Evolutionary conservation across 2,888 invertebrate genomes (phyloP), one percentile per base, ranked within the genome.

Genomic region (Hololepta plana): DNA sequence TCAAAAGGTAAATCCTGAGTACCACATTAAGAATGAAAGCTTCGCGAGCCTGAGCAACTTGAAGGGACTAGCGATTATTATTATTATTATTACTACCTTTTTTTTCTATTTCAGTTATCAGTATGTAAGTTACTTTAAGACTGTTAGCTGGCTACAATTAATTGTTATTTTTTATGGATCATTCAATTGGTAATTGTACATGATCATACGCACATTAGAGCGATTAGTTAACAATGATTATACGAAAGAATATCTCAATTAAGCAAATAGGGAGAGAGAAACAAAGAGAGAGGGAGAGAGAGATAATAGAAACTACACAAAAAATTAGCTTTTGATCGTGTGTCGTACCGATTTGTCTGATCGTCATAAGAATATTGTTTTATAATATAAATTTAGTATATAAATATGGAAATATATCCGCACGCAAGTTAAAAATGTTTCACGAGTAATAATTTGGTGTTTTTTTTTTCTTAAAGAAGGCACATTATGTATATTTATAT

Each of bases 91-190:
- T n/a, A n/a, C n/a, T n/a, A n/a, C n/a, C n/a, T n/a, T n/a, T n/a
- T 45, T 41, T 31, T 30, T 29, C 36, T 40, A 36, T 39, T 47
- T 52, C 46, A 50, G 46, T 51, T 51, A 30, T 51, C 48, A 48
- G 45, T 48, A 46, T 44, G 38, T 49, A 47, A 47, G 46, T 50
- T 51, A 47, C 38, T 44, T 49, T 52, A 51, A 53, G 52, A 51
- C 52, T 53, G 51, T 51, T 52, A 47, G 50, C 48, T 51, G 48
- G 46, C 41, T 45, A 44, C 38, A 38, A 32, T 37, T 39, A 41
- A 37, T 42, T 41, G 37, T 37, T 38, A 36, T 32, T 34, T 32
- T 34, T 21, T 28, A 29, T 34, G 30, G 26, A 32, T 32, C 34
- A 32, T 28, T 28, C 28, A 28, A 19, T 27, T 23, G 13, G 14